Base-by-base conservation (phyloP, 2,113 vertebrate genomes). In the Microcebus murinus region DNA sequence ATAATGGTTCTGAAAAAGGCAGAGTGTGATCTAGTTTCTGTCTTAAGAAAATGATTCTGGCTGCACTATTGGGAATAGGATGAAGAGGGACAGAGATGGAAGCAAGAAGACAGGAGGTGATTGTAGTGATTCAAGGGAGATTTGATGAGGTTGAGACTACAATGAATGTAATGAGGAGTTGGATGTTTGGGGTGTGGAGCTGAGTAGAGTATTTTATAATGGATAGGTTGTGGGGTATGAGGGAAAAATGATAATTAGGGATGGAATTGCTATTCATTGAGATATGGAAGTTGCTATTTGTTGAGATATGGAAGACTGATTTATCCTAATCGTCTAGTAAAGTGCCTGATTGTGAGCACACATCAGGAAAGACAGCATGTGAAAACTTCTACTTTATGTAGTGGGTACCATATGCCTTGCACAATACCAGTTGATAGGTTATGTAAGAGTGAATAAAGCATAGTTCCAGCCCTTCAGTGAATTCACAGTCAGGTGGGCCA, bases 391-490 rank as follows among this genome's bases (percentile, higher is more conserved):
- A 11, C n/a, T 76, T 21, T 42, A 20, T 59, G 3, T 14, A n/a
- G 6, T 29, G 1, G 8, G 2, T 23, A 65, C 34, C 27, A 36
- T 25, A 8, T 17, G 36, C 20, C 29, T 65, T 55, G 42, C 48
- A 21, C 0, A 1, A 1, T 50, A 10, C 3, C 25, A 76, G 23
- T 0, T 59, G 63, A 68, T 27, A 48, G 29, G 42, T 27, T 27
- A 4, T 7, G 1, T 4, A 34, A n/a, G 21, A 18, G 3, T 50
- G 11, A 85, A 42, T 3, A 91, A 42, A 57, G 48, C 29, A 36
- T 13, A 77, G 4, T 65, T 55, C 0, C 42, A 70, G 29, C 8
- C 61, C 4, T 21, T 20, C 12, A 8, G 29, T 31, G 31, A 87
- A 45, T 29, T 68, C 23, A 10, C 42, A 74, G 29, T 31, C 42